Evolutionary conservation across 1,140 invertebrate species (phyloP), one percentile per base, ranked within the genome.

Genomic region (Scaptomyza hsui): DNA sequence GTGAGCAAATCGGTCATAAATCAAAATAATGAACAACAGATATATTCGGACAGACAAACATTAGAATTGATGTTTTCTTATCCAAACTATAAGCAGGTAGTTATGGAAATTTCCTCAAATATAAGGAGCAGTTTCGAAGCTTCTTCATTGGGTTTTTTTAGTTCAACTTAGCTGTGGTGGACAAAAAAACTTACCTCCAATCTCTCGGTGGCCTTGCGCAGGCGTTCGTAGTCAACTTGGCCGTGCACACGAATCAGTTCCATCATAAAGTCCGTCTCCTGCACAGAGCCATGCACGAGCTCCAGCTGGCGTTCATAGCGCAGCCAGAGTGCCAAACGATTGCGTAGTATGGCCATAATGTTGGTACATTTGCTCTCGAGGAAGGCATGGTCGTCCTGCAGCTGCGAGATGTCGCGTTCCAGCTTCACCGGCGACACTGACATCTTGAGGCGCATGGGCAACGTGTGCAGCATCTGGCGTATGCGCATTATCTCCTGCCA

Each of bases 181-280:
- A 24, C 32, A 35, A 61, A 37, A 42, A 44, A 70, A 93, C 94
- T 94, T 61, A 96, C 95, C 94, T 96, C 95, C 57, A 96, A 92
- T 82, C 95, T 92, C 86, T 96, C 95, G 0, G 95, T 96, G 29
- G 95, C 95, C 78, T 96, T 96, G n/a, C 94, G 91, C 42, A 97
- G 90, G 24, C 96, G 93, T 52, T 96, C 95, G 71, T 96, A 96
- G 92, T 97, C 95, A 1, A 97, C 94, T 37, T 95, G 94, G 10
- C 95, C 96, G 81, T 96, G 95, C 0, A 97, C 95, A 1, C 95
- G 95, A 2, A 97, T 92, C 10, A 97, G 90, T 77, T 97, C 95
- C 92, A 96, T 96, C 95, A 96, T 96, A 76, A 96, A 97, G 89
- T 96, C 96, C 0, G 95, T 95, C 73, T 97, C 95, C 59, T 96